phyloP scores from a whole-genome alignment of 2,113 vertebrate genomes.

The Megaceryle torquata region DNA sequence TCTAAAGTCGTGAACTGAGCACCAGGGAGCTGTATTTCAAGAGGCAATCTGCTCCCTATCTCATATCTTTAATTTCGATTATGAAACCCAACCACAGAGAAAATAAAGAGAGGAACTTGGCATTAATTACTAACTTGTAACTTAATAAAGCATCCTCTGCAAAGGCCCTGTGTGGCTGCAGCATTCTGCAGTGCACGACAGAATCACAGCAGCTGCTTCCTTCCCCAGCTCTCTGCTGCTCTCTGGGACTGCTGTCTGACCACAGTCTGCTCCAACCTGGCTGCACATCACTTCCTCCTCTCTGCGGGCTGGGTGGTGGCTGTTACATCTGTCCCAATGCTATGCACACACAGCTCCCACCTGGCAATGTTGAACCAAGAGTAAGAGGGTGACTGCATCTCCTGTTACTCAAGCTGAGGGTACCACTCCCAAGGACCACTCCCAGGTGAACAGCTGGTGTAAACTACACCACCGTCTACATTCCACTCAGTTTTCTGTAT shows the following conservation, averaged over 20 bases:
- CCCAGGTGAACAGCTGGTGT: background rate
- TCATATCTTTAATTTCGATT: conserved; percentile 29
- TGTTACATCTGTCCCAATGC: background rate
- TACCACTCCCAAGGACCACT: accelerated
- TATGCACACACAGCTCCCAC: background rate
- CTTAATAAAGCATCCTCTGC: background rate
- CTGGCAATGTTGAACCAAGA: background rate
- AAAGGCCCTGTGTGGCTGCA: conserved; percentile 3
- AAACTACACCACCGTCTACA: background rate
- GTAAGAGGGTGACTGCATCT: background rate
- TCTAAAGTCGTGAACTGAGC: background rate
- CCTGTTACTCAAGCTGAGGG: background rate
- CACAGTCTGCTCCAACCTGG: background rate
- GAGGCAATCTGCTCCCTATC: conserved; percentile 15
- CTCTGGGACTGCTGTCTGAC: background rate
- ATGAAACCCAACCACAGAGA: conserved; percentile 35
- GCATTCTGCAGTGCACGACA: background rate
- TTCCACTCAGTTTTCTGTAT: background rate
- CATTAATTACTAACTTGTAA: conserved; percentile 51
- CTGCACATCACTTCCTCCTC: background rate
- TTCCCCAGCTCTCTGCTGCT: background rate
- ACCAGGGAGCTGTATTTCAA: conserved; percentile 23
- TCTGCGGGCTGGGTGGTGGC: background rate
- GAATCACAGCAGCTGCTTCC: background rate
- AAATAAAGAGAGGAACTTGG: conserved; percentile 45